Evolutionary conservation across 1,140 invertebrate species (phyloP), one percentile per base, ranked within the genome.

Genomic region (Sitophilus oryzae): DNA sequence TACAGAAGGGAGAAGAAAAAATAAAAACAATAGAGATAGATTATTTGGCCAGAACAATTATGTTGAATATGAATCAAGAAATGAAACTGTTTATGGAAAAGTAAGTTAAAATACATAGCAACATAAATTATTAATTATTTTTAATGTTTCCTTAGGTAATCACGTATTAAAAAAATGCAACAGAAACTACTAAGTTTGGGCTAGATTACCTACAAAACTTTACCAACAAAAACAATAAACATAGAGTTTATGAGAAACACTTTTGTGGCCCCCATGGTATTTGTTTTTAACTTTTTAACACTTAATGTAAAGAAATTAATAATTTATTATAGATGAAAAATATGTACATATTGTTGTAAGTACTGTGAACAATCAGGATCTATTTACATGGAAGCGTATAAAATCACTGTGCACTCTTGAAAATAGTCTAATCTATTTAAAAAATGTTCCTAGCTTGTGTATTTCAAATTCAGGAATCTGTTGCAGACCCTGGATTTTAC

Each of bases 401-500:
- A 65, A 80, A 57, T 81, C 83, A 50, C 83, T 94, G 72, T 96
- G 93, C 71, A 74, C 79, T 43, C 74, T 93, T 35, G 89, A 95
- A 66, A 73, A 79, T 14, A 68, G 76, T 61, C 69, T 86, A 58
- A 70, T 80, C 70, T 67, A 80, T 58, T 70, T 79, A 52, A 63
- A 76, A 18, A 71, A 77, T 47, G 95, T 89, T 73, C 66, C 75
- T 41, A 75, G 79, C 5, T 74, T 89, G 23, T 95, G 92, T 73
- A 81, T 92, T 66, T 80, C 74, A 20, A 74, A 79, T 55, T 62
- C 74, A 40, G 71, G 77, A 45, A 78, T 79, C 47, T 96, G 93
- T 69, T 96, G 93, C 69, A 82, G 82, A 20, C 84, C 86, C 42
- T 96, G 93, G 92, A 93, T 90, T 41, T 76, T 96, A 52, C 84